These are phyloP conservation scores for Sardina pilchardus DNA, from an alignment of 2,113 vertebrate species.

Conservation along the genomic window DNA sequence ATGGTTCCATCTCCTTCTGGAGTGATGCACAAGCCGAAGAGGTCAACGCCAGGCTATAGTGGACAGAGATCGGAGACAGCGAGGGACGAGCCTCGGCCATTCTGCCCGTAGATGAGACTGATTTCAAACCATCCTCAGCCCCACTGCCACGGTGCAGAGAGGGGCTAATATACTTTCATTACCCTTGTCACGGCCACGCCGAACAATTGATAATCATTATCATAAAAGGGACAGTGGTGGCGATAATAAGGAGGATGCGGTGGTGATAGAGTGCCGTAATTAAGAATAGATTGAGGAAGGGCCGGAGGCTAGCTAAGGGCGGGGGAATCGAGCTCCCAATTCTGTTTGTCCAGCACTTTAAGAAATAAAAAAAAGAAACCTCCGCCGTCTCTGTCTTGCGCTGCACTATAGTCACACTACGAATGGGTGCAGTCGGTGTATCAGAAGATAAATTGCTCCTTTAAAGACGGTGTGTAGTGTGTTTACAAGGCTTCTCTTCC, in stretches of 20 bases:
- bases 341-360: neutral
- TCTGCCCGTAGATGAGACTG: constrained; percentile 29
- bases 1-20: neutral
- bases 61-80: neutral
- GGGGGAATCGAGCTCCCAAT: neutral
- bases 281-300: constrained; percentile 21
- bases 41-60: neutral
- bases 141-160: constrained; percentile 41
- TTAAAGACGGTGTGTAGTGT: neutral
- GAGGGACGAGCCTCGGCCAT: neutral
- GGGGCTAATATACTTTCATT: constrained; percentile 63
- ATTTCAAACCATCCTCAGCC: constrained; percentile 51
- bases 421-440: neutral
- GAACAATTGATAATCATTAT: constrained; percentile 61
- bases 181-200: constrained; percentile 50
- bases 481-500: neutral
- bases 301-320: neutral
- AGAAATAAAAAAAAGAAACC: neutral
- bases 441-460: neutral
- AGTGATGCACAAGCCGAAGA: neutral
- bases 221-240: constrained; percentile 57
- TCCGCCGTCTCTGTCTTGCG: neutral
- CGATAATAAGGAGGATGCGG: constrained; percentile 50
- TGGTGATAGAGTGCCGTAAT: constrained; percentile 24
- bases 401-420: neutral